phyloP scores from a whole-genome alignment of 2,888 invertebrate genomes.

The Lithophane semibrunnea region DNA sequence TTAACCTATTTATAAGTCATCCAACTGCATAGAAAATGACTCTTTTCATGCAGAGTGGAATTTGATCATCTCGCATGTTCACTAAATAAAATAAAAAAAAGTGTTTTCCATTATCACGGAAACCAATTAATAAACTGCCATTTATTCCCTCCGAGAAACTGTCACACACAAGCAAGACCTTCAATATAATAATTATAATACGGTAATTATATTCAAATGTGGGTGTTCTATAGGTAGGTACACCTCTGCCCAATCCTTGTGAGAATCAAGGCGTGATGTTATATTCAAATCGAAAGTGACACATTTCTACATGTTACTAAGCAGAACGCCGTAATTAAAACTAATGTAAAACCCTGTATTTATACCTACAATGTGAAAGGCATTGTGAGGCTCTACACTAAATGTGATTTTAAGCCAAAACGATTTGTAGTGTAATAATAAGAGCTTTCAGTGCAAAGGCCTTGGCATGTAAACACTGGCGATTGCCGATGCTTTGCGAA shows the following conservation, averaged over 20 bases:
- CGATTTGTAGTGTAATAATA: conserved; percentile 72
- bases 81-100: neutral
- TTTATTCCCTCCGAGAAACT: neutral
- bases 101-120: neutral
- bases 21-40: no score
- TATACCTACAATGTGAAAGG: conserved; percentile 21
- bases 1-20: no score
- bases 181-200: neutral
- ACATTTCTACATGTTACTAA: conserved; percentile 11
- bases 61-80: no score
- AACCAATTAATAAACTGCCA: neutral
- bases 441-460: conserved; percentile 77
- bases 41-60: no score
- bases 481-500: conserved; percentile 73
- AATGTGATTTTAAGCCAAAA: conserved; percentile 69
- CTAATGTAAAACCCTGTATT: conserved; percentile 1
- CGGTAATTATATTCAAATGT: conserved; percentile 37
- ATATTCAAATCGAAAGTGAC: conserved; percentile 32
- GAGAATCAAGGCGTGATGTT: no score
- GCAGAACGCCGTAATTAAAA: conserved; percentile 21
- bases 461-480: conserved; percentile 79
- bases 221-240: no score
- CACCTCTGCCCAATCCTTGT: no score
- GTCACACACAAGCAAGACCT: neutral
- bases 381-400: conserved; percentile 57